Evolutionary conservation across 2,888 invertebrate species (phyloP).

Genomic region (Cacoxenus indagator): DNA sequence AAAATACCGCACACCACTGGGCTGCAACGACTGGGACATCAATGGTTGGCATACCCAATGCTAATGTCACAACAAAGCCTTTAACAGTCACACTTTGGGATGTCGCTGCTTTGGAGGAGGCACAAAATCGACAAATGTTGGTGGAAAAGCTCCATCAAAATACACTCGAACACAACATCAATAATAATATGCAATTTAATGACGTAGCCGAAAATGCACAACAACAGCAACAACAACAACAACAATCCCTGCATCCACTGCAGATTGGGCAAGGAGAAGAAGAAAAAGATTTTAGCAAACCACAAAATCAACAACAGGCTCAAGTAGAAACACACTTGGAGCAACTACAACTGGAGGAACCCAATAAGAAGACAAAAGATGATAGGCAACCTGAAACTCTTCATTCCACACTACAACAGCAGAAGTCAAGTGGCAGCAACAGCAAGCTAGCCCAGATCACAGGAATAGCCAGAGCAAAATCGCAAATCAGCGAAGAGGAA

Average conservation of each 20-base stretch:
- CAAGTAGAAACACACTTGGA: background rate
- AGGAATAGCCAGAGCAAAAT: constrained; percentile 36
- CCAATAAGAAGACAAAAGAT: constrained; percentile 16
- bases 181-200: constrained; percentile 24
- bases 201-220: background rate
- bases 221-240: constrained; percentile 24
- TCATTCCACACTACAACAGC: constrained; percentile 27
- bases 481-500: constrained; percentile 53
- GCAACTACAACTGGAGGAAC: no score
- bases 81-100: constrained; percentile 56
- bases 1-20: constrained; percentile 33
- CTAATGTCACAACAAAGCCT: constrained; percentile 26
- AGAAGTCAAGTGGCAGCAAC: constrained; percentile 28
- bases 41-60: constrained; percentile 35
- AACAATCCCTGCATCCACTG: constrained; percentile 5
- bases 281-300: no score
- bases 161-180: constrained; percentile 25
- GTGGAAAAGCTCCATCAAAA: constrained; percentile 35
- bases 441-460: no score
- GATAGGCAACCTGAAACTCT: background rate
- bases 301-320: constrained; percentile 19
- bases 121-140: constrained; percentile 43
- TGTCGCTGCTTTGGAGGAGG: constrained; percentile 48
- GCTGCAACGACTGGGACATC: constrained; percentile 34
- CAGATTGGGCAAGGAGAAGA: background rate